phyloP scores from a whole-genome alignment of 2,888 invertebrate species.

The Acleris emargana region DNA sequence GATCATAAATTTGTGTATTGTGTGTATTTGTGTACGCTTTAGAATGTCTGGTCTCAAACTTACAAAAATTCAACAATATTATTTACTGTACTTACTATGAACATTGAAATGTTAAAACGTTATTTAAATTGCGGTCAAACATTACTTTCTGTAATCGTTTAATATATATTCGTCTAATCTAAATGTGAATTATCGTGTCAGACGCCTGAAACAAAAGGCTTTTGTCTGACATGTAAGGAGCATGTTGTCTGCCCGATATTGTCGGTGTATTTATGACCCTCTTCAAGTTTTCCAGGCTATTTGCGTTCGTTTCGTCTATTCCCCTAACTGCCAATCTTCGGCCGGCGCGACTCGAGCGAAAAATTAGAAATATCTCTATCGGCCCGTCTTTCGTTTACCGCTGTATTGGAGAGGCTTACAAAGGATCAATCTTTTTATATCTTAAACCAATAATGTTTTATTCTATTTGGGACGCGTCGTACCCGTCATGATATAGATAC shows the following conservation, averaged over 20 bases:
- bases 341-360: conserved; percentile 66
- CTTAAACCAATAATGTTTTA: conserved; percentile 40
- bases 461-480: conserved; percentile 31
- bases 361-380: conserved; percentile 78
- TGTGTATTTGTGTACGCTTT: too few species aligned
- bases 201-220: neutral
- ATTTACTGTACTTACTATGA: too few species aligned
- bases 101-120: too few species aligned
- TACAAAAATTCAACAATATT: too few species aligned
- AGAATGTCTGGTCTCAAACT: too few species aligned
- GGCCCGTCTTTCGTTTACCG: conserved; percentile 54
- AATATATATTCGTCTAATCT: too few species aligned
- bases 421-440: conserved; percentile 39
- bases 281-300: conserved; percentile 62
- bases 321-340: conserved; percentile 59
- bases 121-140: too few species aligned
- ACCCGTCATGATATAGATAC: conserved; percentile 18
- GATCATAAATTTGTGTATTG: too few species aligned
- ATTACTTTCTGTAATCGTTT: too few species aligned
- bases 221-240: neutral
- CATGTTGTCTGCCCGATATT: conserved; percentile 39
- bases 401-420: conserved; percentile 38
- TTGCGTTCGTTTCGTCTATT: conserved; percentile 69
- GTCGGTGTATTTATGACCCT: conserved; percentile 48
- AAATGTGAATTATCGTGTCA: too few species aligned